Conservation (phyloP, 2,888 invertebrate genomes). For the Hyposoter dolosus region DNA sequence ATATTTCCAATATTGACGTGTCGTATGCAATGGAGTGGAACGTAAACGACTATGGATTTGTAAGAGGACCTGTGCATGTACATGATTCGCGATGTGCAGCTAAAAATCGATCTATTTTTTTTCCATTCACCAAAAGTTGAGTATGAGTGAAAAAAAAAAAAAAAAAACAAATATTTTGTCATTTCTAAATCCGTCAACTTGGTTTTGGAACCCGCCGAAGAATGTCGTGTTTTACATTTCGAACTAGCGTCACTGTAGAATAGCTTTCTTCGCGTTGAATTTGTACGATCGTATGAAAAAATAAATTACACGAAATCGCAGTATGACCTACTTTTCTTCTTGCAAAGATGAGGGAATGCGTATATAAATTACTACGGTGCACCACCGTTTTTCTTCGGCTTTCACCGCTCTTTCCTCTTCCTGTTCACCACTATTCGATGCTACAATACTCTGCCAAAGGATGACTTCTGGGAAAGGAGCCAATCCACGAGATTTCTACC, state of each 20-base stretch:
- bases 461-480: constrained; percentile 41
- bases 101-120: background rate
- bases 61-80: background rate
- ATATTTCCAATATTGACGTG: constrained; percentile 69
- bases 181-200: background rate
- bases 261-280: background rate
- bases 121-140: background rate
- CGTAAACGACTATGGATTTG: constrained; percentile 49
- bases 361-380: constrained; percentile 42
- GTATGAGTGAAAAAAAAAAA: background rate
- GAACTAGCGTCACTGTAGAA: constrained; percentile 20
- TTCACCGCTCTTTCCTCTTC: constrained; percentile 1
- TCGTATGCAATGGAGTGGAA: constrained; percentile 63
- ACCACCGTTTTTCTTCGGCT: constrained; percentile 22
- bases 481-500: constrained; percentile 21
- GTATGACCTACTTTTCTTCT: constrained; percentile 49
- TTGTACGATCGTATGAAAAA: constrained; percentile 17
- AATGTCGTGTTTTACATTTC: constrained; percentile 51
- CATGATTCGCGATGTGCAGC: background rate
- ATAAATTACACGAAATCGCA: constrained; percentile 7
- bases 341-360: constrained; percentile 9
- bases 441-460: constrained; percentile 33
- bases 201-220: background rate
- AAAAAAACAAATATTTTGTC: background rate
- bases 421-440: background rate